Evolutionary conservation across 2,888 invertebrate genomes (phyloP).

Genomic region (Alviniconcha strummeri): DNA sequence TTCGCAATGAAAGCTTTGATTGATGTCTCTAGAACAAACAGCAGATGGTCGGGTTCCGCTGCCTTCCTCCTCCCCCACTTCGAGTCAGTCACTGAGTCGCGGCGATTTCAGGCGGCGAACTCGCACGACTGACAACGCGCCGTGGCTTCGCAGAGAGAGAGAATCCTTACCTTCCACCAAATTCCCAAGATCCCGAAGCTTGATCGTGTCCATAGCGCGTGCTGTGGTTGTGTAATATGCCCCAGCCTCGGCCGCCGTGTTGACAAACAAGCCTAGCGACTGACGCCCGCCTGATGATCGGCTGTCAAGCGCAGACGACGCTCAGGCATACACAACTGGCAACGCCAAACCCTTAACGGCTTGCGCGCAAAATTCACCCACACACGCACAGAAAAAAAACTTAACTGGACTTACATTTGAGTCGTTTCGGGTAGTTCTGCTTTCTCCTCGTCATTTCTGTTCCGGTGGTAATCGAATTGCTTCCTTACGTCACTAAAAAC

Average conservation of each 20-base stretch:
- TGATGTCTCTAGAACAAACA: slow-evolving; percentile 67
- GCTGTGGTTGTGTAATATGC: neutral
- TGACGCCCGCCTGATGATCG: slow-evolving; percentile 31
- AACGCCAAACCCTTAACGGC: slow-evolving; percentile 5
- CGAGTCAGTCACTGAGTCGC: neutral
- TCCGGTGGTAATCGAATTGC: slow-evolving; percentile 10
- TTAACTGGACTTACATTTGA: slow-evolving; percentile 38
- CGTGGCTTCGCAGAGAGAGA: neutral
- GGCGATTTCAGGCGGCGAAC: neutral
- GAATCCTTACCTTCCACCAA: neutral
- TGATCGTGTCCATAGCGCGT: slow-evolving; percentile 12
- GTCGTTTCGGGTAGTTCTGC: slow-evolving; percentile 79
- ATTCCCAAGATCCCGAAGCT: neutral
- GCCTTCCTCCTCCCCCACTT: neutral
- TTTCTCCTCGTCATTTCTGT: slow-evolving; percentile 67
- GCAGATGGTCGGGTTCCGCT: slow-evolving; percentile 57
- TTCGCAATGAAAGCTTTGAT: slow-evolving; percentile 68
- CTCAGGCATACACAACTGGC: slow-evolving; percentile 26
- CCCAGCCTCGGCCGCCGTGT: slow-evolving; percentile 22
- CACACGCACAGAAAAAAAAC: slow-evolving; percentile 19
- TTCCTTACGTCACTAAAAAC: slow-evolving; percentile 31
- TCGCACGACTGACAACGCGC: neutral
- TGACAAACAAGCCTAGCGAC: slow-evolving; percentile 32
- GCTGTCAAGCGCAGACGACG: slow-evolving; percentile 27
- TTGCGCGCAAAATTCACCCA: slow-evolving; percentile 21